Base-by-base conservation (phyloP, 2,797 vertebrate species). In the Lacerta viridis region DNA sequence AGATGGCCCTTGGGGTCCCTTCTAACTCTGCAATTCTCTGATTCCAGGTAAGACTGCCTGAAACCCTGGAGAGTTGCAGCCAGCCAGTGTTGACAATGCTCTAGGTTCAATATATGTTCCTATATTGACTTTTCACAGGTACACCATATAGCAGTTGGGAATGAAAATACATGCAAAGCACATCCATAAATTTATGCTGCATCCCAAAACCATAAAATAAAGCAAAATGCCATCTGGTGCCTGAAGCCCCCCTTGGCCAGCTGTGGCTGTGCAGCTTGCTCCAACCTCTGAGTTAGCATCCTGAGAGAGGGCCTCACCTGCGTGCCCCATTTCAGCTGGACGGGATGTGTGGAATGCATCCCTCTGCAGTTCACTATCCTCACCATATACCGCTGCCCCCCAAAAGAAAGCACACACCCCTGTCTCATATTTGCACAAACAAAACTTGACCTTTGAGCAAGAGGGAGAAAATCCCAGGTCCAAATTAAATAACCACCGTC, bases 401-500 rank as follows among this genome's bases (percentile, higher is more conserved):
- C 3, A 71, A 55, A n/a, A 29, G 55, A 15, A 64, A 27, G 3
- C 46, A 50, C 39, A 55, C 50, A 55, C 36, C 20, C 78, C 39
- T 55, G 50, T 78, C 61, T 36, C 41, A n/a, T 76, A 69, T 66
- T 87, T 87, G 39, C 5, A 5, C 39, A 87, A 87, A 87, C 69
- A 82, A 17, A 86, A 46, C 69, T 46, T 66, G 86, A 87, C n/a
- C 86, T 87, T 87, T 82, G 41, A 66, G 86, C 7, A 66, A 66
- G 46, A 81, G 55, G n/a, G 71, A 33, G 11, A 43, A 55, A 87
- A 87, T 82, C 59, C 71, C n/a, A 27, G 72, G 17, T 82, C 86
- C 86, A 83, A 82, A 83, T 83, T 36, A 76, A 82, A 87, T 71
- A 83, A 50, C 39, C 69, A 4, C 25, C 9, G 13, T 66, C 86